Evolutionary conservation across 2,797 vertebrate species (phyloP), one percentile per base, ranked within the genome.

Genomic region (Eidolon dupreanum): DNA sequence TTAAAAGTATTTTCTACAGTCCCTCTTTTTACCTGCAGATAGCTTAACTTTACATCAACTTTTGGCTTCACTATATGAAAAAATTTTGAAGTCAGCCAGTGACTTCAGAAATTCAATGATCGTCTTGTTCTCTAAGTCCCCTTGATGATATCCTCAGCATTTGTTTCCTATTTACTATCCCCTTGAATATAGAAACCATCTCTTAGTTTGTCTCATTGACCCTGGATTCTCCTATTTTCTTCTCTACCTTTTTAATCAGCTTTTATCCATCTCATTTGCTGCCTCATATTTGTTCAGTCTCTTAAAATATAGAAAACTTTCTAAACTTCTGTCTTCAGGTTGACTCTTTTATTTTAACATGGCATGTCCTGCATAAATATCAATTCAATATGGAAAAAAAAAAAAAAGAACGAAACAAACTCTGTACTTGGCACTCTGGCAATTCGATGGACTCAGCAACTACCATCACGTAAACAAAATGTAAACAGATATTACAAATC

Each of bases 101-200:
- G 95, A 94, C 66, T 94, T 96, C 61, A 90, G 61, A 95, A 96
- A 94, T 81, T 16, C 57, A 83, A 13, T 28, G n/a, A 53, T 78
- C 53, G 65, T 53, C 26, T 91, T 94, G 9, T 78, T 59, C 73
- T 38, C 4, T 90, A 79, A 82, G 55, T 86, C 41, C 28, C 91
- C 49, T 61, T 74, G 51, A 81, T 91, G 12, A 1, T 38, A 24
- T 91, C 73, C 82, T 90, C 87, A 79, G 43, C 63, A 36, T 57
- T 81, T 46, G 61, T 63, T 85, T 61, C 33, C 59, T 78, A 36
- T 86, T 79, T 92, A 84, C 38, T 57, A 31, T 71, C 24, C 61
- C 33, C 36, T 84, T 81, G 55, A 41, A 61, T 74, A 4, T 53
- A 81, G 53, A 87, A 26, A 63, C 49, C 13, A 5, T 84, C n/a